Evolutionary conservation across 2,797 vertebrate species (phyloP), one percentile per base, ranked within the genome.

Genomic region (Neostethus bicornis): DNA sequence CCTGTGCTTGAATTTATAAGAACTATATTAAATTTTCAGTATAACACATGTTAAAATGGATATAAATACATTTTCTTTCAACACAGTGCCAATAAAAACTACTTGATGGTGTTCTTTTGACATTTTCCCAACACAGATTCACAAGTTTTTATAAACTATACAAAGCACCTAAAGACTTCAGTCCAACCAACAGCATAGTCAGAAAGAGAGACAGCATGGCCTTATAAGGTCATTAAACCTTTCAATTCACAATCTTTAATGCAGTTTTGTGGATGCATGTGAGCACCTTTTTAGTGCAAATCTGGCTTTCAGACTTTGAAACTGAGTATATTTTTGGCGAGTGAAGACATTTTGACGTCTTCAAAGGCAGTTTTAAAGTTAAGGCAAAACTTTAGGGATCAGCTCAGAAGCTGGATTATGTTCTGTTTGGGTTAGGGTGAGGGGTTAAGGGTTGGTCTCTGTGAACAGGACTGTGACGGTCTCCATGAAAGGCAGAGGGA

Each of bases 171-270:
- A 45, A 51, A 70, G 67, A 72, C 68, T 71, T 56, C 48, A 41
- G 53, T 52, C 57, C 58, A 75, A 68, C 51, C 43, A 45, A 50
- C 52, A 75, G 55, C 62, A 53, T 47, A 23, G 41, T 43, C 58
- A 61, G 38, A 48, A 60, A 51, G 65, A 70, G 74, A 68, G 51
- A 65, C 60, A 50, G 42, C 16, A 26, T 19, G 35, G 51, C 85
- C 78, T 71, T 77, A 78, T 70, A 87, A 74, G 85, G 85, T 50
- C 45, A 75, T 49, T 37, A 59, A 41, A 69, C 70, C 62, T 79
- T 32, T 65, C 77, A 70, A 71, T 75, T 66, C 67, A 49, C 53
- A 53, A 64, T 67, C 79, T 61, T 55, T 61, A 70, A 73, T 59
- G 49, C 52, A 80, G 62, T 58, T 63, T 66, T 51, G 45, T 63